Conservation (phyloP, 1,140 invertebrate species). For the Teleopsis dalmanni region DNA sequence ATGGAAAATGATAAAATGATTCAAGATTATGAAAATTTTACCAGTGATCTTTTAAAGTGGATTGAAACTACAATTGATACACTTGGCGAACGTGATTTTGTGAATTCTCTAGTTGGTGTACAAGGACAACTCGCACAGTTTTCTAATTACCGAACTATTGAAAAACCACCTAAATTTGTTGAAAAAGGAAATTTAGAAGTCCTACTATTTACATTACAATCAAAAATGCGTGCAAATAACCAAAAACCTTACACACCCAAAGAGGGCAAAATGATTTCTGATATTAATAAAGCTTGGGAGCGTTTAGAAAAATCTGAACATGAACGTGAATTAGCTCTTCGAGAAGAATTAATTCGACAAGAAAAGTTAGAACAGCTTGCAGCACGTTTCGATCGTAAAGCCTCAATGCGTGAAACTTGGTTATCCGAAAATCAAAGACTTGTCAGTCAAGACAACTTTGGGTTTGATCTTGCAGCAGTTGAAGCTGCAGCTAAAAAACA, state of each 20-base stretch:
- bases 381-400: slow-evolving; percentile 97
- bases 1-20: slow-evolving; percentile 98
- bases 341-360: slow-evolving; percentile 96
- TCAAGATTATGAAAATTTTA: slow-evolving; percentile 91
- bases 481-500: slow-evolving; percentile 99
- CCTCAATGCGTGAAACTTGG: slow-evolving; percentile 99
- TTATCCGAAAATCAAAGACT: slow-evolving; percentile 96
- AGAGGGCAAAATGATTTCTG: slow-evolving; percentile 98
- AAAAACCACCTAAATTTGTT: slow-evolving; percentile 98
- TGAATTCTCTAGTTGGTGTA: slow-evolving; percentile 91
- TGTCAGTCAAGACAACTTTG: slow-evolving; percentile 97
- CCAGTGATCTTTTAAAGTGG: slow-evolving; percentile 93
- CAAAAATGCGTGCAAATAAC: slow-evolving; percentile 97
- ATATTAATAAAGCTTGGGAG: slow-evolving; percentile 99
- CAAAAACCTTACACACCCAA: slow-evolving; percentile 93
- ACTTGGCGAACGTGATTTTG: slow-evolving; percentile 89
- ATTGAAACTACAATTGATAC: slow-evolving; percentile 91
- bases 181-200: slow-evolving; percentile 99
- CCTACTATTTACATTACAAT: slow-evolving; percentile 93
- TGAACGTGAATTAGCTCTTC: slow-evolving; percentile 89
- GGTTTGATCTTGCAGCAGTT: slow-evolving; percentile 93
- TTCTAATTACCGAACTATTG: slow-evolving; percentile 94
- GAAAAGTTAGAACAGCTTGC: slow-evolving; percentile 98
- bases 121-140: slow-evolving; percentile 94
- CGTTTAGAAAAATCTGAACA: slow-evolving; percentile 96